These are phyloP conservation scores for Gymnarchus niloticus DNA, from an alignment of 2,113 vertebrate genomes.

Conservation along the genomic window DNA sequence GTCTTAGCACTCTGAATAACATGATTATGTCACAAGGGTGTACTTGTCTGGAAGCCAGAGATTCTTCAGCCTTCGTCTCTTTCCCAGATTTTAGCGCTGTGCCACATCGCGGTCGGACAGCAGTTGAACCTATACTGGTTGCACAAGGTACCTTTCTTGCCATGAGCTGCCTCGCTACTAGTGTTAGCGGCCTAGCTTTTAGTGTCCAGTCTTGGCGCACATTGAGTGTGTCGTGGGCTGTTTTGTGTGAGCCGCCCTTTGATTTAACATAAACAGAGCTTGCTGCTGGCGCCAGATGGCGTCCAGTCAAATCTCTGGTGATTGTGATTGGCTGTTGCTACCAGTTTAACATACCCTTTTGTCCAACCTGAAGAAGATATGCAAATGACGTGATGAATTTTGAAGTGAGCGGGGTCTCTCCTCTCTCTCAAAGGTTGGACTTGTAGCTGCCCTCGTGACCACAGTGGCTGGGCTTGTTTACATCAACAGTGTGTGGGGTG, in stretches of 20 bases:
- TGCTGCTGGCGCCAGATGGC: not conserved
- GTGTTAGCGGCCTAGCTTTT: not conserved
- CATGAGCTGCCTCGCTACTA: not conserved
- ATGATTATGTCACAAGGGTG: not conserved
- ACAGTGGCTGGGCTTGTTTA: conserved; percentile 80
- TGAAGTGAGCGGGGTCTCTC: not conserved
- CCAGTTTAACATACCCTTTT: too few relatives aligned
- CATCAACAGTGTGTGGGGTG: conserved; percentile 81
- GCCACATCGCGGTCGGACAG: conserved; percentile 87
- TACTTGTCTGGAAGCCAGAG: not conserved
- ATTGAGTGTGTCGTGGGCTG: not conserved
- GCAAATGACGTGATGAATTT: not conserved
- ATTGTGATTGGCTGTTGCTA: not conserved
- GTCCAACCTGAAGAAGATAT: not conserved
- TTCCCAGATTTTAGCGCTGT: conserved; percentile 83
- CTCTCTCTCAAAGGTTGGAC: conserved; percentile 67
- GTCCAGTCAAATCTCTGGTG: not conserved
- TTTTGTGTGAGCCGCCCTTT: not conserved
- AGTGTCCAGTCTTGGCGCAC: not conserved
- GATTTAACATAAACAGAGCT: not conserved
- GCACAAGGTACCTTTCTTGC: conserved; percentile 76
- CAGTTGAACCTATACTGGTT: conserved; percentile 96
- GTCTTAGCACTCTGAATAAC: not conserved
- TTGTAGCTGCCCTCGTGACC: conserved; percentile 70
- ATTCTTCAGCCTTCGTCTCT: not conserved